Evolutionary conservation across 2,888 invertebrate genomes (phyloP), one percentile per base, ranked within the genome.

Genomic region (Lasioglossum lativentre): DNA sequence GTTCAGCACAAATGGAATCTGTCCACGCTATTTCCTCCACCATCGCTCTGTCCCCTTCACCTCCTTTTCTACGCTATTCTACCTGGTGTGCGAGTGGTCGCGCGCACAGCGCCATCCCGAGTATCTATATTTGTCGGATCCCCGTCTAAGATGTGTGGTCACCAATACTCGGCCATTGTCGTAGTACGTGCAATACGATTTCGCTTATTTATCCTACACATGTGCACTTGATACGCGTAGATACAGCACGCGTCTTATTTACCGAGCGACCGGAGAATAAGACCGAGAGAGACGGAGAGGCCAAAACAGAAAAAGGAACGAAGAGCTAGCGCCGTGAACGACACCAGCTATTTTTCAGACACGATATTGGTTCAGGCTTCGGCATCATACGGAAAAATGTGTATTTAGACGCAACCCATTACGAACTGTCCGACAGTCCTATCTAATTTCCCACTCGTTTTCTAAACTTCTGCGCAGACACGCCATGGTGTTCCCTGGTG

Each of bases 231-330:
- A 83, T 75, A 80, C 74, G 63, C 63, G 83, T 70, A 83, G 83
- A 87, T 83, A 86, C 81, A 82, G 68, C 82, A 78, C 80, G 78
- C 88, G 77, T 88, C 83, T 88, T 88, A 88, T 88, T 88, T 88
- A 83, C 81, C 87, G 78, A 86, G 72, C 63, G 56, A 56, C 72
- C 66, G 42, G 79, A 73, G 59, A 59, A 78, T 72, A 40, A 42
- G 71, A 66, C 2, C 30, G 42, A 80, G 52, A 14, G 47, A 72
- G 70, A 38, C 30, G 34, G 74, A 16, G 30, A 38, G 38, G 10
- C 40, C 56, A 45, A 59, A 63, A 66, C 70, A 63, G 52, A 74
- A 71, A 66, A 63, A 87, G 78, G 66, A 77, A 75, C 27, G 66
- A 56, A 78, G 63, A 80, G 83, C 86, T 86, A 86, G 80, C 83